phyloP scores from a whole-genome alignment of 2,797 vertebrate genomes.

The Syndactyla subalaris region DNA sequence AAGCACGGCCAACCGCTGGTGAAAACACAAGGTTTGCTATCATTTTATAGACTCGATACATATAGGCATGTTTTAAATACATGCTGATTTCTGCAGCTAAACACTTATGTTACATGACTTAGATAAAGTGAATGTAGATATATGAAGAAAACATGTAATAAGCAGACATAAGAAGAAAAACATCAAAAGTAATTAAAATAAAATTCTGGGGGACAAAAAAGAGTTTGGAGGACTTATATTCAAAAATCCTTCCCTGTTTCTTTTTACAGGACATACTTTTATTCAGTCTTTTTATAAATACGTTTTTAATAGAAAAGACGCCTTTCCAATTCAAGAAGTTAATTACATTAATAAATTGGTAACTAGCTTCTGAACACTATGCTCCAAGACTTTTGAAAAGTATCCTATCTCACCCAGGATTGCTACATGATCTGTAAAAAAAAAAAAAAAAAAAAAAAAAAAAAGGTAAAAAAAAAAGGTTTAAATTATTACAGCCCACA shows the following conservation, averaged over 20 bases:
- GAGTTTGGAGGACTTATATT: not conserved
- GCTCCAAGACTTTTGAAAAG: constrained; percentile 53
- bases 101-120: not conserved
- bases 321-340: constrained; percentile 69
- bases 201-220: not conserved
- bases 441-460: not conserved
- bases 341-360: constrained; percentile 65
- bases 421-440: not conserved
- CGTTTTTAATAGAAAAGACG: constrained; percentile 70
- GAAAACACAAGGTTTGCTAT: not conserved
- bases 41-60: not conserved
- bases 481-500: constrained; percentile 88
- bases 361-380: constrained; percentile 78
- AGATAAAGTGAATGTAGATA: not conserved
- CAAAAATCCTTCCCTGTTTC: not conserved
- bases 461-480: not conserved
- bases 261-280: not conserved
- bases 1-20: constrained; percentile 5
- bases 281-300: constrained; percentile 71
- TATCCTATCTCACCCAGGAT: not conserved
- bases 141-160: not conserved
- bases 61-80: not conserved
- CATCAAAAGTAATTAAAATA: not conserved
- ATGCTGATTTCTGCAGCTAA: not conserved
- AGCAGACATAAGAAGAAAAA: not conserved